Conservation (phyloP, 2,797 vertebrate genomes). For the Neostethus bicornis region DNA sequence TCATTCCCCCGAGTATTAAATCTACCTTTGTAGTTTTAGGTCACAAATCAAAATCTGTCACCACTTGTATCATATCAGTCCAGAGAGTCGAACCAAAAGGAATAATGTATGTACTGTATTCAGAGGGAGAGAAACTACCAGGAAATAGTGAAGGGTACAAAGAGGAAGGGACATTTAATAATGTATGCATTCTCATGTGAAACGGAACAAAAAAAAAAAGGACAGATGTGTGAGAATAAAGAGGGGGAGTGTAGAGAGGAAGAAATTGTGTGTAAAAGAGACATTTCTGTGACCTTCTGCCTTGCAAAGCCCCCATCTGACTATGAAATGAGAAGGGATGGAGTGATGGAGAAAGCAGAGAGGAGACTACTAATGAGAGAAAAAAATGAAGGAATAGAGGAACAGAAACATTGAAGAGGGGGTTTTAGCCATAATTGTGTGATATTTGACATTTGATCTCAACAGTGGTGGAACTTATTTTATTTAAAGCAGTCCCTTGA, state of each 20-base stretch:
- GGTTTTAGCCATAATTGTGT: slow-evolving; percentile 48
- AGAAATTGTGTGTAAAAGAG: slow-evolving; percentile 56
- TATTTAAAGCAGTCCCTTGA: slow-evolving; percentile 32
- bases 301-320: slow-evolving; percentile 72
- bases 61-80: slow-evolving; percentile 35
- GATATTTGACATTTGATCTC: slow-evolving; percentile 64
- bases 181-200: slow-evolving; percentile 62
- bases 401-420: slow-evolving; percentile 26
- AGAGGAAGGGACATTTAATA: slow-evolving; percentile 48
- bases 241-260: slow-evolving; percentile 12
- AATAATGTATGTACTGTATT: slow-evolving; percentile 60
- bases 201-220: slow-evolving; percentile 31
- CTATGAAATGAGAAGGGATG: slow-evolving; percentile 75
- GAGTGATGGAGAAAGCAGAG: slow-evolving; percentile 58
- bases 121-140: slow-evolving; percentile 7
- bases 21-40: slow-evolving; percentile 30
- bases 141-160: slow-evolving; percentile 14
- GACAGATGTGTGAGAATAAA: slow-evolving; percentile 18
- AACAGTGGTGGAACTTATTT: slow-evolving; percentile 40
- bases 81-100: slow-evolving; percentile 46
- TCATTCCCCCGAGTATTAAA: slow-evolving; percentile 6
- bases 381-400: slow-evolving; percentile 40
- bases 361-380: slow-evolving; percentile 77
- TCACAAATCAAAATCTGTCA: slow-evolving; percentile 44
- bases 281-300: slow-evolving; percentile 78